These are phyloP conservation scores for Phortica variegata DNA, from an alignment of 1,140 invertebrate genomes.

Conservation along the genomic window DNA sequence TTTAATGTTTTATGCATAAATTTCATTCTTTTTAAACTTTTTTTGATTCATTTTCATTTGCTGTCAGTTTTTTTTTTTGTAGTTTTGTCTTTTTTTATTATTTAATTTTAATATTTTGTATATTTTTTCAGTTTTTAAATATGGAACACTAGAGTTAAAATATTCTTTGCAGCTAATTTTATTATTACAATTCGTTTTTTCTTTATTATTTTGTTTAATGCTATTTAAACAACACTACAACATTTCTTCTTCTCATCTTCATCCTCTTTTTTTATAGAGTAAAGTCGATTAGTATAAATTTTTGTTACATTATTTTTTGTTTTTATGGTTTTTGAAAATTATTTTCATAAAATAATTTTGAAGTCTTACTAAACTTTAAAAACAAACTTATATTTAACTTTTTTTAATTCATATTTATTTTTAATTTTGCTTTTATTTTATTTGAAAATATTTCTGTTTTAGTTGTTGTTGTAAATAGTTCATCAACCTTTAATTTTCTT, in stretches of 20 bases:
- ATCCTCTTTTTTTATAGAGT: conserved; percentile 12
- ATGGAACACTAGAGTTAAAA: conserved; percentile 56
- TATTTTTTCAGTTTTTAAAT: conserved; percentile 44
- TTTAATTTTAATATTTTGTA: conserved; percentile 15
- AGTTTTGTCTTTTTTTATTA: conserved; percentile 26
- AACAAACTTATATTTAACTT: conserved; percentile 21
- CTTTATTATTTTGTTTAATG: conserved; percentile 16
- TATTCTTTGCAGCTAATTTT: conserved; percentile 51
- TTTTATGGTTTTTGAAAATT: conserved; percentile 31
- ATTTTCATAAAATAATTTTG: conserved; percentile 21
- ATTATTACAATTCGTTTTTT: conserved; percentile 23
- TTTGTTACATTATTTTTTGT: conserved; percentile 7
- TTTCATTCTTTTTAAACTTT: conserved; percentile 18
- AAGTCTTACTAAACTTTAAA: conserved; percentile 7
- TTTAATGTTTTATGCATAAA: conserved; percentile 26
- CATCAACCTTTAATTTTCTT: conserved; percentile 43
- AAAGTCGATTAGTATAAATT: too few species aligned
- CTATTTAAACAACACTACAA: conserved; percentile 46
- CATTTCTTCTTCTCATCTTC: conserved; percentile 13
- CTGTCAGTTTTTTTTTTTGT: conserved; percentile 5
- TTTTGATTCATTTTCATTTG: conserved; percentile 40
- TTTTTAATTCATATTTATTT: conserved; percentile 9
- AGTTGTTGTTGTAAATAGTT: conserved; percentile 38
- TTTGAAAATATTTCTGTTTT: conserved; percentile 8
- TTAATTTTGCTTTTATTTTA: conserved; percentile 5